These are phyloP conservation scores for Chlorops oryzae DNA, from an alignment of 1,140 invertebrate species.

Conservation along the genomic window DNA sequence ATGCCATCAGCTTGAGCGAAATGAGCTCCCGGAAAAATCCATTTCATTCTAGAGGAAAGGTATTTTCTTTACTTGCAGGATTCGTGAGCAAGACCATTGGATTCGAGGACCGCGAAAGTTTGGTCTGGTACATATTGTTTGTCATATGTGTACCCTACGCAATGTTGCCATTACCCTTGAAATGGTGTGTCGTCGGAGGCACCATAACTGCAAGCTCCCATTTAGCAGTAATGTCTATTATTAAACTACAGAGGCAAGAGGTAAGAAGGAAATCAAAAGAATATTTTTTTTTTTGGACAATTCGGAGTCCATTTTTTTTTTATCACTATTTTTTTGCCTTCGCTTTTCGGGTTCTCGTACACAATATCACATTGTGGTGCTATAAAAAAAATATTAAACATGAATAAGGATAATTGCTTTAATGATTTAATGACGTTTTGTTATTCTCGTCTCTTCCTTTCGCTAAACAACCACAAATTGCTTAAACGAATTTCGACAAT, in stretches of 20 bases:
- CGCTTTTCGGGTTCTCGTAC: no score
- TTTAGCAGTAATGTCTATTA: conserved; percentile 55
- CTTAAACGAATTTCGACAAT: no score
- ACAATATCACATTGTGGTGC: no score
- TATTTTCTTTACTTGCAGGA: conserved; percentile 52
- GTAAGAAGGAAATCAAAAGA: conserved; percentile 26
- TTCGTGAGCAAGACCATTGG: conserved; percentile 68
- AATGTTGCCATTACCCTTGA: conserved; percentile 80
- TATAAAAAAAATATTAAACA: no score
- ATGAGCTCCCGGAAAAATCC: no score
- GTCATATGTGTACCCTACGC: conserved; percentile 87
- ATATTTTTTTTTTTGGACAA: no score
- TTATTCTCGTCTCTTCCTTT: no score
- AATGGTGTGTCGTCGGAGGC: conserved; percentile 78
- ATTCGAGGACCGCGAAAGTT: conserved; percentile 62
- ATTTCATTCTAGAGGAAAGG: no score
- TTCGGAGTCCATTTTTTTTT: background rate
- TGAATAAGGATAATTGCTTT: no score
- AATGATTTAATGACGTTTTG: no score
- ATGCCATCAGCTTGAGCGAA: no score
- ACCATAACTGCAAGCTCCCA: conserved; percentile 72
- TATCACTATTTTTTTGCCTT: conserved; percentile 1
- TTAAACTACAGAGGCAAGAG: conserved; percentile 38
- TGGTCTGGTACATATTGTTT: conserved; percentile 87
- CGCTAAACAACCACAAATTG: no score